These are phyloP conservation scores for Andrena hattorfiana DNA, from an alignment of 2,888 invertebrate genomes.

Conservation along the genomic window DNA sequence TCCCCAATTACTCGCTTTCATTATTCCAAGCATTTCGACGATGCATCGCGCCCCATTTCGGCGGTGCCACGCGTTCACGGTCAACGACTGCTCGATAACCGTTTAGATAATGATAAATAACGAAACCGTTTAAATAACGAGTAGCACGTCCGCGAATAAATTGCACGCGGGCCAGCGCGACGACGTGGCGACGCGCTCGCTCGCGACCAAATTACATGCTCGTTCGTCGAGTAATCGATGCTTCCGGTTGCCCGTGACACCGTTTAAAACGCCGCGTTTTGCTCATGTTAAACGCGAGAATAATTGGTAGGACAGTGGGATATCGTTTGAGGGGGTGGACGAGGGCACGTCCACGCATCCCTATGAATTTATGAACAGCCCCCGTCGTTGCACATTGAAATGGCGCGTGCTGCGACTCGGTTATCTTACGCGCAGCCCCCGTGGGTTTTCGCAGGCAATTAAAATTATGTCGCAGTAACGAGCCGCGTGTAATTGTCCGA, in stretches of 20 bases:
- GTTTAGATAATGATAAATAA: slow-evolving; percentile 50
- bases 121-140: slow-evolving; percentile 22
- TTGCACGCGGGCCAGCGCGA: slow-evolving; percentile 14
- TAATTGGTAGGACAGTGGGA: slow-evolving; percentile 46
- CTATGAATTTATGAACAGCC: slow-evolving; percentile 58
- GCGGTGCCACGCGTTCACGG: not conserved
- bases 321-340: not conserved
- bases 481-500: slow-evolving; percentile 60
- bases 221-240: slow-evolving; percentile 58
- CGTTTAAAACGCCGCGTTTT: slow-evolving; percentile 51
- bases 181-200: slow-evolving; percentile 43
- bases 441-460: slow-evolving; percentile 58
- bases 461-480: slow-evolving; percentile 66
- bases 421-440: slow-evolving; percentile 55
- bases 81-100: slow-evolving; percentile 23
- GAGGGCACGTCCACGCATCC: not conserved
- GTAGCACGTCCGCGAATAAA: slow-evolving; percentile 31
- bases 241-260: slow-evolving; percentile 53
- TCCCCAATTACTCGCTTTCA: not conserved
- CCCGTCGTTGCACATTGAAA: slow-evolving; percentile 5
- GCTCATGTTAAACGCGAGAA: slow-evolving; percentile 43
- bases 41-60: not conserved
- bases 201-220: slow-evolving; percentile 52
- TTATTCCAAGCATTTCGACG: not conserved
- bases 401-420: slow-evolving; percentile 26